Conservation (phyloP, 2,888 invertebrate genomes). For the Leptothorax acervorum region DNA sequence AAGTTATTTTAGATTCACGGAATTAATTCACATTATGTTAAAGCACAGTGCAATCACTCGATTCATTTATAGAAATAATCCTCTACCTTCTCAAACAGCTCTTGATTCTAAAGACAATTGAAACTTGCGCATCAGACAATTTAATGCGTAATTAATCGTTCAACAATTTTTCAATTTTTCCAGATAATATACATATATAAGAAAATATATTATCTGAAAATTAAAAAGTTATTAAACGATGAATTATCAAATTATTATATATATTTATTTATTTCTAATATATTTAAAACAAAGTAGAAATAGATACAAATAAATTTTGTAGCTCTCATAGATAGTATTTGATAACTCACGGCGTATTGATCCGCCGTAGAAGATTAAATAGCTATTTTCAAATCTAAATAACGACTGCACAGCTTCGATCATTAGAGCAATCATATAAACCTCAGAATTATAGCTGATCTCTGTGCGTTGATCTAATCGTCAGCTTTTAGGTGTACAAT, state of each 20-base stretch:
- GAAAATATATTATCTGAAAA: not conserved
- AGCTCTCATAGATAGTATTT: not conserved
- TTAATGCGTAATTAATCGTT: not conserved
- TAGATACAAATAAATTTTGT: not conserved
- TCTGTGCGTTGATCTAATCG: conserved; percentile 33
- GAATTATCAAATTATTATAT: not conserved
- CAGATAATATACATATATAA: not conserved
- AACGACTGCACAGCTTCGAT: not conserved
- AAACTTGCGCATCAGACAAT: not conserved
- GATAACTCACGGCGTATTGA: not conserved
- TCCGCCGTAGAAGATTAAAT: not conserved
- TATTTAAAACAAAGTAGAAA: not conserved
- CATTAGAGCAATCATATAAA: not conserved
- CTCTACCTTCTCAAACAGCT: not conserved
- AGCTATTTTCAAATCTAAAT: not conserved
- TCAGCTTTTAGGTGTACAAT: conserved; percentile 47
- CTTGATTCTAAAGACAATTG: not conserved
- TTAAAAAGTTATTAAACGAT: not conserved
- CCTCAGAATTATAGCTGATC: conserved; percentile 17
- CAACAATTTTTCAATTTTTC: not conserved
- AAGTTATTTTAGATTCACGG: not conserved
- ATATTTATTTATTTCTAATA: not conserved
- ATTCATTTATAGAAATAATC: not conserved
- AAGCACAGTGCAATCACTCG: conserved; percentile 1
- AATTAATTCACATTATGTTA: not conserved